Evolutionary conservation across 2,113 vertebrate genomes (phyloP).

Genomic region (Clinocottus analis): DNA sequence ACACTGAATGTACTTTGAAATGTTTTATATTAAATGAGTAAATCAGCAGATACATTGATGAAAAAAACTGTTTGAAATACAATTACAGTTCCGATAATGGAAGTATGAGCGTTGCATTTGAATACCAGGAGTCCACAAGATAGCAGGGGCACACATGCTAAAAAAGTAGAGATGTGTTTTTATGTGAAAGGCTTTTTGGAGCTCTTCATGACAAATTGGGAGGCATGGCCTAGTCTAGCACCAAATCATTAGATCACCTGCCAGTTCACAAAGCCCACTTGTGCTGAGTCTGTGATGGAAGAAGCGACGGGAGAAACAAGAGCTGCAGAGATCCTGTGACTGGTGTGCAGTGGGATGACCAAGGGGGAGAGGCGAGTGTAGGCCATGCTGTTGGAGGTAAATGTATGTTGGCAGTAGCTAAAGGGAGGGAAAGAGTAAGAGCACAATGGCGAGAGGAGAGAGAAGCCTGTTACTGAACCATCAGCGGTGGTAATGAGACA

Average conservation of each 20-base stretch:
- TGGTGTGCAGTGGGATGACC: constrained; percentile 35
- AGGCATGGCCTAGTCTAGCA: constrained; percentile 33
- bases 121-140: not conserved
- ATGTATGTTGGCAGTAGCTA: constrained; percentile 77
- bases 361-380: constrained; percentile 38
- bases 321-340: constrained; percentile 45
- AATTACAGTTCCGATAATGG: no score
- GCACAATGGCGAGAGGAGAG: constrained; percentile 45
- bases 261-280: constrained; percentile 47
- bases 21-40: not conserved
- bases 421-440: constrained; percentile 61
- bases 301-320: constrained; percentile 33
- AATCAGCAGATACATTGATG: not conserved
- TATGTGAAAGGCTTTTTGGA: constrained; percentile 22
- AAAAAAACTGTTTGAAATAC: not conserved
- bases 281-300: constrained; percentile 48
- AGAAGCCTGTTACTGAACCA: constrained; percentile 65
- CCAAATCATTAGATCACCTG: constrained; percentile 55
- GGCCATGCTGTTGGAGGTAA: constrained; percentile 63
- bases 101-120: not conserved
- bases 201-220: constrained; percentile 49
- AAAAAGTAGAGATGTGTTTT: constrained; percentile 3
- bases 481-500: constrained; percentile 75
- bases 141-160: not conserved
- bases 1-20: not conserved